Conservation (phyloP, 1,140 invertebrate species). For the Brachionus koreanus region DNA sequence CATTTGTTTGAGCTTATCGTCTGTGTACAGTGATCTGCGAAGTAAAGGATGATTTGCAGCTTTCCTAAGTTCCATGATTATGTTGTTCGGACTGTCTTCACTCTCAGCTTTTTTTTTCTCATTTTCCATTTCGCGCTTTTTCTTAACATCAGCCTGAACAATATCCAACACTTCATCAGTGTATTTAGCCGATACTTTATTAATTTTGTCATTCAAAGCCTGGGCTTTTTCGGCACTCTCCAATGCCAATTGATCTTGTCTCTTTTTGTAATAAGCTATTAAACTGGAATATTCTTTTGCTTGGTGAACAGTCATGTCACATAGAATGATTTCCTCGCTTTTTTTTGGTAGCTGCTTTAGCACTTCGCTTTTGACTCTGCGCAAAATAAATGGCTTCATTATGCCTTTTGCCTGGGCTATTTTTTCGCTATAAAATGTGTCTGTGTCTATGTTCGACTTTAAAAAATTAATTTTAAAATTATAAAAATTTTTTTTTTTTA, state of each 20-base stretch:
- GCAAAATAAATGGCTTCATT: constrained; percentile 88
- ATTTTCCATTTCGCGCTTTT: not conserved
- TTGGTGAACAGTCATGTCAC: constrained; percentile 69
- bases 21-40: constrained; percentile 72
- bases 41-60: constrained; percentile 82
- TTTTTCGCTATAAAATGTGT: constrained; percentile 76
- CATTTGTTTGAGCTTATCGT: constrained; percentile 67
- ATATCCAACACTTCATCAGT: constrained; percentile 29
- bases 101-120: constrained; percentile 6
- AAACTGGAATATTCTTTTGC: constrained; percentile 70
- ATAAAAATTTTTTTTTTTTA: constrained; percentile 45
- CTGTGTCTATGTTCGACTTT: constrained; percentile 46
- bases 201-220: constrained; percentile 14
- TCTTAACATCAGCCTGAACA: not conserved
- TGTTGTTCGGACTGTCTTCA: constrained; percentile 57
- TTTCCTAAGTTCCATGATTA: constrained; percentile 83
- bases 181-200: constrained; percentile 64
- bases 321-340: constrained; percentile 65
- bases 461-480: not conserved
- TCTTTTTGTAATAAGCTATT: constrained; percentile 65
- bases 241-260: constrained; percentile 1
- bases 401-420: constrained; percentile 86
- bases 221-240: constrained; percentile 47
- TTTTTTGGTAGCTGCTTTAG: constrained; percentile 70
- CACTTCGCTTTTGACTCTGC: constrained; percentile 78